phyloP scores from a whole-genome alignment of 2,113 vertebrate genomes.

The Nematolebias whitei region DNA sequence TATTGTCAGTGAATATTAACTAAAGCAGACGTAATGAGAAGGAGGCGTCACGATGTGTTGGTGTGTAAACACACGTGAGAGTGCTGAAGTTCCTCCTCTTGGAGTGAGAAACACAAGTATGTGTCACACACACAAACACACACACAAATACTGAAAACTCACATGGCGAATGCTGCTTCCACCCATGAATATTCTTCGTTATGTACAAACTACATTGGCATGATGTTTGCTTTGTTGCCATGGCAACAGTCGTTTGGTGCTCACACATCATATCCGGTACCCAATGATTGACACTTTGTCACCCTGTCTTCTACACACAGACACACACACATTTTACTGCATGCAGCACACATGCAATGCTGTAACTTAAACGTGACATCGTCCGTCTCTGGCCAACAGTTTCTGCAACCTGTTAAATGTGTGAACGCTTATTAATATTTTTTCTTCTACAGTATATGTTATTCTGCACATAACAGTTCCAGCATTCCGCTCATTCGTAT shows the following conservation, averaged over 20 bases:
- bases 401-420: too few relatives aligned
- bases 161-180: constrained; percentile 31
- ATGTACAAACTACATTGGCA: constrained; percentile 48
- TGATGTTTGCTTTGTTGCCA: constrained; percentile 79
- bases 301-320: constrained; percentile 25
- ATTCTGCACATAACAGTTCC: too few relatives aligned
- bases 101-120: constrained; percentile 24
- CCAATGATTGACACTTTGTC: constrained; percentile 68
- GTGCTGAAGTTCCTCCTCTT: constrained; percentile 31
- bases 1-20: constrained; percentile 26
- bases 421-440: too few relatives aligned
- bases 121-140: constrained; percentile 1
- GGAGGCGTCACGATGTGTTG: constrained; percentile 10
- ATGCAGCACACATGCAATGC: constrained; percentile 44
- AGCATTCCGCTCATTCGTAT: too few relatives aligned
- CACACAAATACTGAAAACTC: constrained; percentile 4
- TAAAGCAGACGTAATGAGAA: constrained; percentile 16
- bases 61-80: constrained; percentile 40
- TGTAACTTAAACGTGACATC: constrained; percentile 13
- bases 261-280: constrained; percentile 71
- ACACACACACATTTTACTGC: constrained; percentile 25
- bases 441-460: too few relatives aligned
- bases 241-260: constrained; percentile 76
- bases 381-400: constrained; percentile 28
- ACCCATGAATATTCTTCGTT: constrained; percentile 61